Base-by-base conservation (phyloP, 2,113 vertebrate genomes). In the Thamnophis sirtalis region DNA sequence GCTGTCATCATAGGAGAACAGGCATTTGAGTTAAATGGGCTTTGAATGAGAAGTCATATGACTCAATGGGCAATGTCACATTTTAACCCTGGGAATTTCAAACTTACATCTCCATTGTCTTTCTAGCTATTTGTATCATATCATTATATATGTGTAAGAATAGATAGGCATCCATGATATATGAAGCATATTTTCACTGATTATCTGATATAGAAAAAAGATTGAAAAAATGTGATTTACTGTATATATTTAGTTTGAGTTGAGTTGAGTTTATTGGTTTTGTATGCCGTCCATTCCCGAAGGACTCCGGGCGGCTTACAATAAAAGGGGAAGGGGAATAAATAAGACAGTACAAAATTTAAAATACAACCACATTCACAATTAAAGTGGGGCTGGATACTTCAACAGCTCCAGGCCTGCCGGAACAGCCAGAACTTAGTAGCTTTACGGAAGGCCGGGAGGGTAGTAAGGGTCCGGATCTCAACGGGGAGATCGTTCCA, bases 11-110 rank as follows among this genome's bases (percentile, higher is more conserved):
- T 93, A 94, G 2, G 94, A 93, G 92, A 95, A 92, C 90, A 92
- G 92, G 28, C 88, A 92, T 94, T 94, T 94, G 89, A 94, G 92
- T 93, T 68, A 93, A 95, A 94, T 89, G 55, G 87, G 93, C 93
- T 96, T 93, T 73, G 92, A 91, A 85, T 53, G 93, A 56, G 22
- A 92, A 92, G 24, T 54, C 58, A 93, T 95, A 60, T 90, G 58
- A 84, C 48, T 88, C 28, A 13, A 15, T 33, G 91, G 90, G 87
- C 50, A 33, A 9, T 85, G 1, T 86, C 56, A 90, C 3, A 0
- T 51, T 84, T 91, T 93, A 90, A 50, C n/a, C 51, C 50, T 88
- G 89, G 89, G 80, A 68, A 92, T 0, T 91, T 56, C 51, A 60
- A 88, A 90, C 21, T 50, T 28, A 48, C 19, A 15, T 54, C 55